phyloP scores from a whole-genome alignment of 2,797 vertebrate genomes.

The Bryconaethiops microstoma region DNA sequence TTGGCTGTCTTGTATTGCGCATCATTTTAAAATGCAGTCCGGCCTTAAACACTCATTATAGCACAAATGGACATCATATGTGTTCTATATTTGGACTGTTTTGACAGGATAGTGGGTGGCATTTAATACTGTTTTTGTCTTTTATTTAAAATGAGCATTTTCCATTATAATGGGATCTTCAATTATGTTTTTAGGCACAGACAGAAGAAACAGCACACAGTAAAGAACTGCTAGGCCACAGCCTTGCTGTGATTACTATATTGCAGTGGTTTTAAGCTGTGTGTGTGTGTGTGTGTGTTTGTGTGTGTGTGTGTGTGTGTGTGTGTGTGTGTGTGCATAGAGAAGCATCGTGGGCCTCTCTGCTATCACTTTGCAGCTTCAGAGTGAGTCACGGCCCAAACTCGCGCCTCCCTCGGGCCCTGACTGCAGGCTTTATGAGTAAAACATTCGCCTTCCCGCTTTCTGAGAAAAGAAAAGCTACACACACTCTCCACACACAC shows the following conservation, averaged over 20 bases:
- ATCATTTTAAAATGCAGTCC: too few relatives aligned
- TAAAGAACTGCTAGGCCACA: not conserved
- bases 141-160: too few relatives aligned
- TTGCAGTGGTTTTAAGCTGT: slow-evolving; percentile 58
- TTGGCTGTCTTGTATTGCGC: too few relatives aligned
- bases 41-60: too few relatives aligned
- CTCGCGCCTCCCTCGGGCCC: slow-evolving; percentile 53
- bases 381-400: slow-evolving; percentile 55
- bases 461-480: slow-evolving; percentile 38
- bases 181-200: too few relatives aligned
- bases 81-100: too few relatives aligned
- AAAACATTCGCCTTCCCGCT: slow-evolving; percentile 57
- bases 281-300: slow-evolving; percentile 18
- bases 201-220: too few relatives aligned
- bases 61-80: too few relatives aligned
- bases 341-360: not conserved
- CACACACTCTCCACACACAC: not conserved
- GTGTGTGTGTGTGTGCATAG: slow-evolving; percentile 21
- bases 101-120: too few relatives aligned
- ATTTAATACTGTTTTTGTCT: too few relatives aligned
- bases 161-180: too few relatives aligned
- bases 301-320: slow-evolving; percentile 13
- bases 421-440: slow-evolving; percentile 60
- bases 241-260: not conserved
- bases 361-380: slow-evolving; percentile 47